Base-by-base conservation (phyloP, 2,888 invertebrate species). In the Melanotus villosus region DNA sequence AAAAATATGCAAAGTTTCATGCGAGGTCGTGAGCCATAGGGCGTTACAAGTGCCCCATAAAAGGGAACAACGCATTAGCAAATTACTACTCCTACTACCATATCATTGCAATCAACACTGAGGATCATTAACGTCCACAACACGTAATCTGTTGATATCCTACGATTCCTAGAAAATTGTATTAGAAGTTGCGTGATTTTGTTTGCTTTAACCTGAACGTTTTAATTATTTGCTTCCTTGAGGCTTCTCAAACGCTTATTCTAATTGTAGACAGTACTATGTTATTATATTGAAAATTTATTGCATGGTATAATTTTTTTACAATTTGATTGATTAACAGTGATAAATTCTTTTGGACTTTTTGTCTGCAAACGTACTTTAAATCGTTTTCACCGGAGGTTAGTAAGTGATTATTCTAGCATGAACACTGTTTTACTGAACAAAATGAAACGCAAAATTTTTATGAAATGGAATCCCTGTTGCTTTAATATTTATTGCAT, bases 1-100 rank as follows among this genome's bases (percentile, higher is more conserved):
- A 38, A 41, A 41, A 50, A 52, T 41, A 62, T 62, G 50, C 52
- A 52, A 62, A 62, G 38, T 36, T 23, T 16, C 62, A 3, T 23
- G 14, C 62, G 38, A 62, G 62, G 62, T 10, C 41, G 19, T 41
- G 36, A 16, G 21, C 32, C 16, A 16, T 58, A 57, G 65, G 66
- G 52, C 59, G 59, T 36, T 38, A 60, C 50, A 34, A 60, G 52
- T 60, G 32, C 54, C 30, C 57, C 60, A 54, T 66, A 66, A 60
- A 66, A 59, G 66, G 66, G 60, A 47, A 60, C 59, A 59, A 38
- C 59, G 23, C 66, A 66, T 66, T 66, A 66, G 66, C 52, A 66
- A 59, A 66, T 66, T 66, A 54, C 66, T 45, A 59, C 65, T 65
- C 59, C 65, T 66, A 59, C 60, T 60, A 66, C 36, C 59, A 41